These are phyloP conservation scores for Mormyrops attenuatus DNA, from an alignment of 2,797 vertebrate genomes.

Conservation along the genomic window DNA sequence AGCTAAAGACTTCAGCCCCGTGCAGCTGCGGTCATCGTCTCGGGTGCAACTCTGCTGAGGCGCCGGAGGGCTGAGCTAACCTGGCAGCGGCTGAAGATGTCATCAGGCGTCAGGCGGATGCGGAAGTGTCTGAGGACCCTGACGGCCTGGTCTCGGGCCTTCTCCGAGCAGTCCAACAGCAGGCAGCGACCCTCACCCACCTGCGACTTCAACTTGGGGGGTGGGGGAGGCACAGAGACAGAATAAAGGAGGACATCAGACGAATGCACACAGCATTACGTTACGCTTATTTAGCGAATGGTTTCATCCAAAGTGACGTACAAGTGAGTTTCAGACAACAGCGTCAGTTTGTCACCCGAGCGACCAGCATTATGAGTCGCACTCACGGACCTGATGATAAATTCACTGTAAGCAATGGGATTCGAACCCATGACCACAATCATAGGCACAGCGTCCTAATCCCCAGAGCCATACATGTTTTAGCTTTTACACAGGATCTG, in stretches of 20 bases:
- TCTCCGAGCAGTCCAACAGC: conserved; percentile 70
- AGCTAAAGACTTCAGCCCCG: background rate
- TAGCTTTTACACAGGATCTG: background rate
- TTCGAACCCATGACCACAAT: background rate
- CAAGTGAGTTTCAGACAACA: background rate
- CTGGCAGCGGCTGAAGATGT: conserved; percentile 87
- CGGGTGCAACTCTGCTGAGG: background rate
- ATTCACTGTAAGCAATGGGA: background rate
- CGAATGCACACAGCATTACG: background rate
- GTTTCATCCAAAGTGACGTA: background rate
- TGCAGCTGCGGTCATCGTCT: background rate
- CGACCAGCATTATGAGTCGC: background rate
- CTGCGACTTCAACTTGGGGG: conserved; percentile 72
- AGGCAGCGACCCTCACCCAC: conserved; percentile 76
- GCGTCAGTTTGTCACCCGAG: background rate
- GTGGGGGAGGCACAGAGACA: background rate
- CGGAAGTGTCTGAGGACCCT: conserved; percentile 75
- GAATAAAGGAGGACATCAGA: background rate
- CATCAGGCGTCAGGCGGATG: conserved; percentile 54
- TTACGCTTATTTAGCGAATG: no score
- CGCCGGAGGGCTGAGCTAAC: conserved; percentile 47
- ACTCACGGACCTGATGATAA: background rate
- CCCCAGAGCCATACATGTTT: background rate
- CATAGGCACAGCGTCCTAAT: background rate
- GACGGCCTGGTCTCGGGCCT: conserved; percentile 71